A percentile compares a stretch with the other conserved stretches of the same genome.
These are phyloP conservation scores for Pedetes capensis DNA, from an alignment of 2,113 vertebrate genomes.

Conservation along the genomic window DNA sequence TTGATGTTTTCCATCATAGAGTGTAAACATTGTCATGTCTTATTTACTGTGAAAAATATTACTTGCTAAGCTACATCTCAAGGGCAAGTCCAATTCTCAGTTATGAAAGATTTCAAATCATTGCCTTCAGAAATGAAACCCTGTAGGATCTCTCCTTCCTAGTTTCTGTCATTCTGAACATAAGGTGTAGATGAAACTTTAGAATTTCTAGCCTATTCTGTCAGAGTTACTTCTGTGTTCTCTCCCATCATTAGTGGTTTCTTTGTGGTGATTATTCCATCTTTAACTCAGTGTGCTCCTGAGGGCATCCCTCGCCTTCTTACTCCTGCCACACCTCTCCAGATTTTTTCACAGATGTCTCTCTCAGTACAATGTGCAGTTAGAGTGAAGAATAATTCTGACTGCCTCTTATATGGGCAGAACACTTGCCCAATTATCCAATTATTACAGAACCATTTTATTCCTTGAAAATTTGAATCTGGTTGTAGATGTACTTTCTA, in stretches of 20 bases:
- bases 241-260: background rate
- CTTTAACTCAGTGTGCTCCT: background rate
- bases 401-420: background rate
- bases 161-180: background rate
- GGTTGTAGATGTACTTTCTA: background rate
- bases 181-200: background rate
- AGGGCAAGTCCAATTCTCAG: background rate
- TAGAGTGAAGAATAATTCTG: background rate
- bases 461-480: constrained; percentile 27
- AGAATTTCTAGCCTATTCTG: background rate
- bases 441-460: background rate
- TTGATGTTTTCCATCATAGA: background rate
- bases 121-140: background rate
- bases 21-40: background rate
- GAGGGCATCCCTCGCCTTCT: background rate
- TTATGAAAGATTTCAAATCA: background rate
- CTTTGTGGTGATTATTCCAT: background rate
- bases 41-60: background rate
- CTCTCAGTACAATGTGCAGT: background rate
- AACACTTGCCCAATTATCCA: background rate
- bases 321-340: background rate
- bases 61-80: background rate
- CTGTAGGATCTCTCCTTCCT: background rate
- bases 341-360: background rate
- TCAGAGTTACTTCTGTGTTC: background rate